Base-by-base conservation (phyloP, 2,113 vertebrate genomes). In the Cyprinodon brontotheroides region DNA sequence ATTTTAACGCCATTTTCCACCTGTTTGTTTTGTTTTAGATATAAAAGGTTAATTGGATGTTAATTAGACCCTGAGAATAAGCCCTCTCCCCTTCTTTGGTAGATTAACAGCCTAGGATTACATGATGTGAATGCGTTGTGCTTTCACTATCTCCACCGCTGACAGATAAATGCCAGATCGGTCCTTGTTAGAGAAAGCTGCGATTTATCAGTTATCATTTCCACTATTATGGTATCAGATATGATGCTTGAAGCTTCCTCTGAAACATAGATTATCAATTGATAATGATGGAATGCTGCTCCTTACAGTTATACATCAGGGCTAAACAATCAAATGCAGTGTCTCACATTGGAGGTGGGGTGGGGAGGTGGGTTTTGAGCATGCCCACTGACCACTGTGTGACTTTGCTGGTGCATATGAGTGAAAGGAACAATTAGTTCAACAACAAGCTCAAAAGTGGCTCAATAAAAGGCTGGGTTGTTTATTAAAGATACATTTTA, bases 1-100 rank as follows among this genome's bases (percentile, higher is more conserved):
- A 62, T 39, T 45, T 62, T 48, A 78, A 91, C 94, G 92, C 94
- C 93, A 94, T 96, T 92, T 95, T 94, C 91, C 89, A 70, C 79
- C 47, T 41, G 11, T 3, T 57, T 15, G 36, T 13, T 63, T 39
- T 17, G 39, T 20, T 39, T 64, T 20, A 20, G 38, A 14, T 13
- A 8, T 14, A 50, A 20, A 73, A 71, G 17, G 59, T 86, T 83
- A 89, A 90, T 90, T 91, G 74, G 78, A 82, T 78, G 15, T 59
- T 62, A 68, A 87, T 89, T 84, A 85, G 86, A 86, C 75, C 78
- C 61, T 17, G 68, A 70, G 83, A 90, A 92, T 92, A 87, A 89
- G 76, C 78, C 65, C 67, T 80, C 69, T 79, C 71, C 69, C 61
- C 76, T 65, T 11, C 0, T 85, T 85, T 83, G 87, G 60, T 75